A percentile compares a stretch with the other conserved stretches of the same genome.
These are phyloP conservation scores for Sebastes cheni DNA, from an alignment of 2,797 vertebrate species.

Conservation along the genomic window DNA sequence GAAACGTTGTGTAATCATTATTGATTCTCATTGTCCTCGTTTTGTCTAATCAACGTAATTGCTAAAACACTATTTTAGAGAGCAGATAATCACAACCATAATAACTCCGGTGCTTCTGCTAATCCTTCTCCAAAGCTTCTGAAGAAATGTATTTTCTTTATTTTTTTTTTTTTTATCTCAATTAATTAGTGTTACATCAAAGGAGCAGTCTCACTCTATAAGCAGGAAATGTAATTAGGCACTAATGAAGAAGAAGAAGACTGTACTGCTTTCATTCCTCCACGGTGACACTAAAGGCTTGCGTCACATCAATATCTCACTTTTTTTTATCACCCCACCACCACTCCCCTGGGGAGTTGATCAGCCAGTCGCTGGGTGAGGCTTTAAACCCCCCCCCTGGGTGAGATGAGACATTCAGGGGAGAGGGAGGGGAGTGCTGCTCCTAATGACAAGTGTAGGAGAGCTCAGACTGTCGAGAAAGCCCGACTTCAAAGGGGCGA, in stretches of 20 bases:
- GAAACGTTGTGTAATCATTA: constrained; percentile 38
- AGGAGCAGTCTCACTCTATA: constrained; percentile 56
- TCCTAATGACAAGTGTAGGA: constrained; percentile 61
- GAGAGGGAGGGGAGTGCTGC: not conserved
- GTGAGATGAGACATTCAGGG: constrained; percentile 41
- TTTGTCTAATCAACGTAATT: constrained; percentile 59
- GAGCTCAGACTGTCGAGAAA: constrained; percentile 52
- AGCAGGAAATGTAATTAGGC: constrained; percentile 68
- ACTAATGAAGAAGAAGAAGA: constrained; percentile 69
- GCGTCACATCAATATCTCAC: constrained; percentile 53
- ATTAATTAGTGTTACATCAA: constrained; percentile 72
- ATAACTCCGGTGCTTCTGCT: constrained; percentile 36
- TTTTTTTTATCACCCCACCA: not conserved
- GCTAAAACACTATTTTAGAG: constrained; percentile 48
- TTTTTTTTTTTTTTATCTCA: constrained; percentile 30
- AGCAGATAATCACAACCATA: constrained; percentile 55
- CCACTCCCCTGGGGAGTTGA: constrained; percentile 13
- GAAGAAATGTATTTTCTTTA: constrained; percentile 37
- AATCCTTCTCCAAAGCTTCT: constrained; percentile 57
- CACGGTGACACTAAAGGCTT: constrained; percentile 45
- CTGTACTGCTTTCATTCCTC: constrained; percentile 40
- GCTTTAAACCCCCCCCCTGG: constrained; percentile 31
- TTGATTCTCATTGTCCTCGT: constrained; percentile 53
- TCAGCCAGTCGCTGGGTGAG: constrained; percentile 59
- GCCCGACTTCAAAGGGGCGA: constrained; percentile 63